Base-by-base conservation (phyloP, 2,888 invertebrate species). In the Teinopalpus imperialis region DNA sequence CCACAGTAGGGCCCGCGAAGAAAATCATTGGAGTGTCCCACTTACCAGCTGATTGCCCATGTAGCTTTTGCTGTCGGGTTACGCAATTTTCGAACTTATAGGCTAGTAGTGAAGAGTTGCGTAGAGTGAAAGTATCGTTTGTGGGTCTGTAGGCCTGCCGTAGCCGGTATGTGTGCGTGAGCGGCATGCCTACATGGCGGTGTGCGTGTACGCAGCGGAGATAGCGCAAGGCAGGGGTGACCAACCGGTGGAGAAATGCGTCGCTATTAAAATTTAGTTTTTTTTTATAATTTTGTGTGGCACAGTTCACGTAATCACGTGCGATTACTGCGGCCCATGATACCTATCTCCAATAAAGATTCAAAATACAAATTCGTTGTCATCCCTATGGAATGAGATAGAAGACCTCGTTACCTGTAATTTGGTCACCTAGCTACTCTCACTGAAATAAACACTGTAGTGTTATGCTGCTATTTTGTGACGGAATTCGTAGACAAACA, bases 61-160 rank as follows among this genome's bases (percentile, higher is more conserved):
- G 52, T 49, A 45, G 55, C 53, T 41, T 31, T 49, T 44, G 13
- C 50, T 8, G 12, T 8, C 31, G 6, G 21, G 8, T 39, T 53
- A 60, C 53, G 47, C 57, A 23, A 73, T 63, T 61, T 59, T 63
- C 29, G 30, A 47, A 43, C 26, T 41, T 47, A 56, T 30, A 13
- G 21, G 24, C 20, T 34, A 45, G 43, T 7, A 13, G 51, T 62
- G 74, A 61, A 40, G 66, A 51, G 49, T 49, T 49, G 46, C 50
- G 54, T 57, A 57, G 54, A 20, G 66, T 69, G 80, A 79, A 80
- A 77, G 78, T 69, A 63, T 49, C 49, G 71, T 80, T 83, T 79
- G 81, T 87, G 83, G 87, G 87, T 87, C 87, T 87, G 74, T 86
- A 85, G 87, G 87, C 83, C 81, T 82, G 71, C 49, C 60, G 47